phyloP scores from a whole-genome alignment of 2,888 invertebrate species.

The Xestoiulus laeticollis region DNA sequence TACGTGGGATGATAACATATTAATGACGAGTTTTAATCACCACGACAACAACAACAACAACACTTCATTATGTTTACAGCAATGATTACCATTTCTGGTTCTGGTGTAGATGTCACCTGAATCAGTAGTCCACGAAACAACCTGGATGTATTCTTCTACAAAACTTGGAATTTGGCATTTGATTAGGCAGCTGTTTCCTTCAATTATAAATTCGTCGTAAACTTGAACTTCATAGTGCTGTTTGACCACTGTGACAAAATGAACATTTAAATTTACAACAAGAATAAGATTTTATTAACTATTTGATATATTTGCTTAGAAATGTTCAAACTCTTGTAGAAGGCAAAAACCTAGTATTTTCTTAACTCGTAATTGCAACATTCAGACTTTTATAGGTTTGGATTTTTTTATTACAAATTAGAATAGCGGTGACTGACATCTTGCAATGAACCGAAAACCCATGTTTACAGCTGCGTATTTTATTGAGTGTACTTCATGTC shows the following conservation, averaged over 20 bases:
- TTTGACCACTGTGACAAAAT: conserved; percentile 50
- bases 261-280: background rate
- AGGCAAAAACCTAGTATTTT: background rate
- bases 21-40: too few species aligned
- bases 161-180: conserved; percentile 53
- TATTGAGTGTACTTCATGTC: background rate
- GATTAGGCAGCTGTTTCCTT: conserved; percentile 48
- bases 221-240: conserved; percentile 54
- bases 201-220: conserved; percentile 52
- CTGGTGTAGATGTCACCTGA: conserved; percentile 4
- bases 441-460: background rate
- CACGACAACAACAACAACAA: background rate
- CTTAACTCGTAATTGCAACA: background rate
- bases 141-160: conserved; percentile 50
- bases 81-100: conserved; percentile 48
- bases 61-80: too few species aligned
- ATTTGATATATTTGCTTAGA: too few species aligned
- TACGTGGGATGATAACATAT: too few species aligned
- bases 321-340: background rate
- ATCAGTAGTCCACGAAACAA: conserved; percentile 51
- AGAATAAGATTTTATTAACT: too few species aligned
- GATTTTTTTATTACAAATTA: background rate
- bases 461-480: background rate
- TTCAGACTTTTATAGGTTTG: background rate
- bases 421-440: background rate